These are phyloP conservation scores for Mionectes macconnelli DNA, from an alignment of 2,113 vertebrate species.

Conservation along the genomic window DNA sequence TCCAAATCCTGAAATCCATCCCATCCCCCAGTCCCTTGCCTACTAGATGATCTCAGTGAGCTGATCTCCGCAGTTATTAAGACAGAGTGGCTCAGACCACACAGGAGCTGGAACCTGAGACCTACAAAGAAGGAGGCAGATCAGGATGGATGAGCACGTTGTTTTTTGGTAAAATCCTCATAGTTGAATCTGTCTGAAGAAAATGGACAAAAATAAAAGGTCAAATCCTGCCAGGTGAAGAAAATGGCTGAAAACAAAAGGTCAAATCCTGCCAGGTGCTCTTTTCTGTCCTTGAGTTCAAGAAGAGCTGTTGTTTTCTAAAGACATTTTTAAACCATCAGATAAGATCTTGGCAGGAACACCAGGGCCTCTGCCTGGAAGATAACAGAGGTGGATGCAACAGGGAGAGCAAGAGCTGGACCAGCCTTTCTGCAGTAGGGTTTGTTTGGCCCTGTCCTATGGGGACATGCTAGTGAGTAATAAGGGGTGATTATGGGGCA, in stretches of 20 bases:
- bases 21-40: fast-evolving
- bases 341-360: not conserved
- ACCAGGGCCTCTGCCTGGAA: not conserved
- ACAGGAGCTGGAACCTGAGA: fast-evolving
- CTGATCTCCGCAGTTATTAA: not conserved
- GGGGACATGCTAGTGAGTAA: not conserved
- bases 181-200: not conserved
- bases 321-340: not conserved
- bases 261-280: conserved; percentile 29
- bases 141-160: not conserved
- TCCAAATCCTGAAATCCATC: not conserved
- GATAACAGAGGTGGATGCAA: not conserved
- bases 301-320: conserved; percentile 12
- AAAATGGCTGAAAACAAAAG: not conserved
- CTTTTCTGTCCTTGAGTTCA: conserved; percentile 21
- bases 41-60: not conserved
- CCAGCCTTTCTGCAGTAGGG: not conserved
- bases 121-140: not conserved
- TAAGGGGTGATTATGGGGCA: not conserved
- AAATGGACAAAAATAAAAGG: not conserved
- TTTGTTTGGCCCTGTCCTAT: not conserved
- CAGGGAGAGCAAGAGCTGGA: not conserved
- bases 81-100: fast-evolving
- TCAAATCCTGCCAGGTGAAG: conserved; percentile 5
- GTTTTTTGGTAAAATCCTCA: not conserved